Evolutionary conservation across 2,797 vertebrate species (phyloP).

Genomic region (Sarcoramphus papa): DNA sequence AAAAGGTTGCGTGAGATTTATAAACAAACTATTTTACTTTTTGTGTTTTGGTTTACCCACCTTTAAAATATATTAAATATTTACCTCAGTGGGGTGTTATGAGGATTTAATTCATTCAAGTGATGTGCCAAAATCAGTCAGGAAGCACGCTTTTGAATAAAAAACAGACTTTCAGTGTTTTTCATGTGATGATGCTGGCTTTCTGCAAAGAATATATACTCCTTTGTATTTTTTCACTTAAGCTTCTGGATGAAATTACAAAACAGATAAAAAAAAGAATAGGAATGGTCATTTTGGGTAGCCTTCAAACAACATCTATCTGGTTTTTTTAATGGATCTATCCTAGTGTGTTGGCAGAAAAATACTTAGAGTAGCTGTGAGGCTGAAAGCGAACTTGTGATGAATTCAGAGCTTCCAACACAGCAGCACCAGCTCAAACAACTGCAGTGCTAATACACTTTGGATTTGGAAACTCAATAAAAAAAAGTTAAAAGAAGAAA

Average conservation of each 20-base stretch:
- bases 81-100: not conserved
- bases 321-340: not conserved
- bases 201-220: not conserved
- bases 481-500: not conserved
- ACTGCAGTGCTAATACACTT: constrained; percentile 9
- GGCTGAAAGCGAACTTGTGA: not conserved
- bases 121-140: constrained; percentile 19
- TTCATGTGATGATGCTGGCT: not conserved
- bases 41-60: not conserved
- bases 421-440: constrained; percentile 9
- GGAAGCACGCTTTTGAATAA: constrained; percentile 1
- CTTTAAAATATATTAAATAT: constrained; percentile 39
- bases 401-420: constrained; percentile 3
- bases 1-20: not conserved
- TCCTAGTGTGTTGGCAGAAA: not conserved
- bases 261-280: not conserved
- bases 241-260: not conserved
- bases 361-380: not conserved
- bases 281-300: not conserved
- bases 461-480: constrained; percentile 8
- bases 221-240: not conserved
- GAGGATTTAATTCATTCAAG: not conserved
- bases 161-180: not conserved
- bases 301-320: not conserved
- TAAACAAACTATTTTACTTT: not conserved